Conservation (phyloP, 2,888 invertebrate species). For the Apeira syringaria region DNA sequence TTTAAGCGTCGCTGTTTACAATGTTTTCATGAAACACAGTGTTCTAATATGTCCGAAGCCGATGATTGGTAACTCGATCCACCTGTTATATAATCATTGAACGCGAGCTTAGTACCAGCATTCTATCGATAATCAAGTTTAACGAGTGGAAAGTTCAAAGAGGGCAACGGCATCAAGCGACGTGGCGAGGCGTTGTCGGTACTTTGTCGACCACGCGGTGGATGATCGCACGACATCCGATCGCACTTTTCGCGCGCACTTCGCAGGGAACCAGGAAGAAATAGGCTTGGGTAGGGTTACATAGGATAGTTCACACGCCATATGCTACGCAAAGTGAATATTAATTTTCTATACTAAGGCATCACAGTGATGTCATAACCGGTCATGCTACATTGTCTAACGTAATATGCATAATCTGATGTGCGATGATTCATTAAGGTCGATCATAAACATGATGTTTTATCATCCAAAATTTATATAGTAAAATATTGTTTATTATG, state of each 20-base stretch:
- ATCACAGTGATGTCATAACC: constrained; percentile 13
- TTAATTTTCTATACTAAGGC: constrained; percentile 11
- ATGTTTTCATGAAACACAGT: too few relatives aligned
- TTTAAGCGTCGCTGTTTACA: too few relatives aligned
- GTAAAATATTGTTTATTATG: too few relatives aligned
- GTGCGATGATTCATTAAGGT: neutral
- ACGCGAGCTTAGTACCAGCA: constrained; percentile 42
- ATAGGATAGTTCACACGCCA: constrained; percentile 20
- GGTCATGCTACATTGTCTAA: constrained; percentile 5
- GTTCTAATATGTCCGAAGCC: constrained; percentile 4
- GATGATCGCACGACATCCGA: constrained; percentile 68
- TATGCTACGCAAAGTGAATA: constrained; percentile 16
- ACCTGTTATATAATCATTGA: constrained; percentile 54
- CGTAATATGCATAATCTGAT: neutral
- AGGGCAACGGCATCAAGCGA: constrained; percentile 60
- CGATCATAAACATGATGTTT: too few relatives aligned
- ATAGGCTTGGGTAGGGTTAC: constrained; percentile 13
- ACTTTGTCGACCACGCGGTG: constrained; percentile 63
- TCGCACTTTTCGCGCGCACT: constrained; percentile 39
- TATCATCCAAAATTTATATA: too few relatives aligned
- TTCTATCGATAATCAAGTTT: constrained; percentile 73
- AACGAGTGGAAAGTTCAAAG: constrained; percentile 77
- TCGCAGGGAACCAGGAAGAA: constrained; percentile 56
- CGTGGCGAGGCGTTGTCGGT: constrained; percentile 46
- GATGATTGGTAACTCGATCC: constrained; percentile 43